These are phyloP conservation scores for Epinephelus cyanopodus DNA, from an alignment of 2,113 vertebrate species.

Conservation along the genomic window DNA sequence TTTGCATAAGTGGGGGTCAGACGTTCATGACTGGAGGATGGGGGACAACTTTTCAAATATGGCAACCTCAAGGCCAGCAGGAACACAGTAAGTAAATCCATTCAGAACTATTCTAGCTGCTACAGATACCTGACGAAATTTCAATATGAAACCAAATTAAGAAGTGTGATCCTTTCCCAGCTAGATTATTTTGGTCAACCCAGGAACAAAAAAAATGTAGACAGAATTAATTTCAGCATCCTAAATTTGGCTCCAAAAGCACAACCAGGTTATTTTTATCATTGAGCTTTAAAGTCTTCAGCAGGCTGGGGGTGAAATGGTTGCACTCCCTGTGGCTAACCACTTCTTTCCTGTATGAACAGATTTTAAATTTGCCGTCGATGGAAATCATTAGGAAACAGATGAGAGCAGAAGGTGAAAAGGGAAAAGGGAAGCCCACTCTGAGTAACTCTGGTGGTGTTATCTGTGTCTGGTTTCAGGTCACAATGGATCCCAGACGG, in stretches of 20 bases:
- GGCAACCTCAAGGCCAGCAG: constrained; percentile 96
- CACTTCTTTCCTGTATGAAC: constrained; percentile 42
- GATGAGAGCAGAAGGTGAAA: constrained; percentile 45
- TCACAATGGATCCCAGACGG: constrained; percentile 84
- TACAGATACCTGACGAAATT: not conserved
- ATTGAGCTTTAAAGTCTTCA: constrained; percentile 4
- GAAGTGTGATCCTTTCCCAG: not conserved
- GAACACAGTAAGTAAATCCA: constrained; percentile 87
- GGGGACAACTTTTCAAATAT: constrained; percentile 96
- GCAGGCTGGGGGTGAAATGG: not conserved
- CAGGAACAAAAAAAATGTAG: not conserved
- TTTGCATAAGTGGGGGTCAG: constrained; percentile 89
- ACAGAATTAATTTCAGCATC: not conserved
- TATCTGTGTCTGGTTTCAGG: constrained; percentile 83
- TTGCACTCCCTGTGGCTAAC: constrained; percentile 33
- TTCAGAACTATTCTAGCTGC: not conserved
- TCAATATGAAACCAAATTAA: not conserved
- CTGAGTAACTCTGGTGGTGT: constrained; percentile 52
- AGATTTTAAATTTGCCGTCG: constrained; percentile 36
- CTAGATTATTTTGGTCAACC: not conserved
- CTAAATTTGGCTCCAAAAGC: not conserved
- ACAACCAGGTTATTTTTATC: not conserved
- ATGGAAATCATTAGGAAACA: constrained; percentile 57
- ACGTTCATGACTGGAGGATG: constrained; percentile 96
- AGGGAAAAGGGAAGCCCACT: constrained; percentile 21